A percentile compares a stretch with the other conserved stretches of the same genome.
phyloP scores from a whole-genome alignment of 2,113 vertebrate genomes.

The Nyctereutes procyonoides region DNA sequence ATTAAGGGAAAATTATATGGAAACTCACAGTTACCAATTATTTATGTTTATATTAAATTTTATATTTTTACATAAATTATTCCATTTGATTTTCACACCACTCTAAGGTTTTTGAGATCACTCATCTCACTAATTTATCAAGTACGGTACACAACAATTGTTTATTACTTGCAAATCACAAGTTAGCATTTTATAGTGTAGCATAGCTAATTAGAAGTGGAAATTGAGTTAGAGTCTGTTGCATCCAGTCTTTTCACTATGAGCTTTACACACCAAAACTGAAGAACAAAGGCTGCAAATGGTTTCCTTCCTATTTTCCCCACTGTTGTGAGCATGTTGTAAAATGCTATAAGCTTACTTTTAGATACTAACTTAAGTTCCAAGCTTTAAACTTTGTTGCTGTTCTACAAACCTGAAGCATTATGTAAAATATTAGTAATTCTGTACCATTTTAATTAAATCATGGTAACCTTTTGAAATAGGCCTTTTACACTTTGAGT shows the following conservation, averaged over 20 bases:
- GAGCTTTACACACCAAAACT: neutral
- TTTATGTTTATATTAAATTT: constrained; percentile 20
- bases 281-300: neutral
- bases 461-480: constrained; percentile 40
- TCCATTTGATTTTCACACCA: constrained; percentile 48
- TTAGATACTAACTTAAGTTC: constrained; percentile 32
- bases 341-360: constrained; percentile 17
- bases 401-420: neutral
- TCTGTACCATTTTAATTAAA: constrained; percentile 5
- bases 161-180: neutral
- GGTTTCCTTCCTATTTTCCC: neutral
- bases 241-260: neutral
- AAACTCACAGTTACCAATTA: constrained; percentile 31
- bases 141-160: neutral
- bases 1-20: constrained; percentile 32
- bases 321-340: neutral
- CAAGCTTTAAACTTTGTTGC: neutral
- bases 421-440: constrained; percentile 16
- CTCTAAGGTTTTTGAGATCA: neutral
- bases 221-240: constrained; percentile 7
- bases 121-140: constrained; percentile 3
- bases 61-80: constrained; percentile 42
- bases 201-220: constrained; percentile 24
- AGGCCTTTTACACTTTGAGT: neutral
- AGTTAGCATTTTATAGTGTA: neutral